Conservation (phyloP, 35 echinoderm and acorn worm genomes). For the Hemicentrotus pulcherrimus region DNA sequence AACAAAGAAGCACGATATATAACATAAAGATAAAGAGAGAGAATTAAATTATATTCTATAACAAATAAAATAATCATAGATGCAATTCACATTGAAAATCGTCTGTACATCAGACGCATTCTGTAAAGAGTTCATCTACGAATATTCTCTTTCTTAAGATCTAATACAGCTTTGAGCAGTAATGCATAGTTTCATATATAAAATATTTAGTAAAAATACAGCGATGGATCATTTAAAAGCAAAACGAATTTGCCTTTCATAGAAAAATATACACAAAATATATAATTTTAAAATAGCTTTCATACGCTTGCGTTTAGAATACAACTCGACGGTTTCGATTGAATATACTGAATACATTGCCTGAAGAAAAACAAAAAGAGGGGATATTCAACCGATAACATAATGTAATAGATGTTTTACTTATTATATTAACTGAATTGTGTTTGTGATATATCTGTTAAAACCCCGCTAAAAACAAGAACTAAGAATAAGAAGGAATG, state of each 20-base stretch:
- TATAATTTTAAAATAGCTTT: slow-evolving; percentile 18
- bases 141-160: slow-evolving; percentile 12
- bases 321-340: not conserved
- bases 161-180: slow-evolving; percentile 52
- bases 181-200: slow-evolving; percentile 46
- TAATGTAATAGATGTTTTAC: no score
- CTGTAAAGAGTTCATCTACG: not conserved
- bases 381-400: no score
- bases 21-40: slow-evolving; percentile 42
- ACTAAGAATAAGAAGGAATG: not conserved
- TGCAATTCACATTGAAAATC: slow-evolving; percentile 19
- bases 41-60: slow-evolving; percentile 48
- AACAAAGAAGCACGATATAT: slow-evolving; percentile 25
- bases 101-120: slow-evolving; percentile 48
- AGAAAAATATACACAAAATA: slow-evolving; percentile 41
- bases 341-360: not conserved
- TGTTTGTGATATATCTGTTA: no score
- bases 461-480: not conserved
- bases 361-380: not conserved
- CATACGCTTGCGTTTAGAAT: not conserved
- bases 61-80: slow-evolving; percentile 44
- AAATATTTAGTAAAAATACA: slow-evolving; percentile 48
- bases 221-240: not conserved
- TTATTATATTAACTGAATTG: no score
- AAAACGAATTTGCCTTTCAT: slow-evolving; percentile 16